Evolutionary conservation across 2,113 vertebrate species (phyloP).

Genomic region (Macroglossus sobrinus): DNA sequence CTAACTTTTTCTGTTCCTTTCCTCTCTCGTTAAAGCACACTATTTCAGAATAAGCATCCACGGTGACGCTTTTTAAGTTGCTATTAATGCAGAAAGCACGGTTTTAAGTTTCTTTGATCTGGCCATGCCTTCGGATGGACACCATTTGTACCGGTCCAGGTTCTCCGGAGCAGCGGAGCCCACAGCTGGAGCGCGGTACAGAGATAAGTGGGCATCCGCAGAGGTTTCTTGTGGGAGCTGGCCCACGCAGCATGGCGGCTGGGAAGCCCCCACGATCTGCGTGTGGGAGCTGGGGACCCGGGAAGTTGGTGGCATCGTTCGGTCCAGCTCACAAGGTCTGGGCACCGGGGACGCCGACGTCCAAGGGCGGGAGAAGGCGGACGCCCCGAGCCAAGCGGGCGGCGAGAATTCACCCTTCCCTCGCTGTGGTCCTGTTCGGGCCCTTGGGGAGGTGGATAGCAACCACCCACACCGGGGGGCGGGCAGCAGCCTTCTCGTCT

Average conservation of each 20-base stretch:
- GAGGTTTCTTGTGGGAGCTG: not conserved
- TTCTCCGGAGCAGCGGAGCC: not conserved
- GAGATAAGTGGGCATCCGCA: not conserved
- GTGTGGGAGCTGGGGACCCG: not conserved
- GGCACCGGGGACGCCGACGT: accelerated
- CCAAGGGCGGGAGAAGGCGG: not conserved
- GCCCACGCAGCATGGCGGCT: not conserved
- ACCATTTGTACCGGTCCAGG: not conserved
- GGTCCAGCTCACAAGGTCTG: too few relatives aligned
- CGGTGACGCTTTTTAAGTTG: too few relatives aligned
- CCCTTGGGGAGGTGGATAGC: not conserved
- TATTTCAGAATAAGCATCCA: not conserved
- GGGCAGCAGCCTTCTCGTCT: not conserved
- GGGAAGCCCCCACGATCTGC: not conserved
- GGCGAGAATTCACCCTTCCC: not conserved
- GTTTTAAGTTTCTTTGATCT: not conserved
- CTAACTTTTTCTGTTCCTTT: not conserved
- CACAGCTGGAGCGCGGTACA: too few relatives aligned
- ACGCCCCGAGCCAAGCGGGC: accelerated
- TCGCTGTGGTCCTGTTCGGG: not conserved
- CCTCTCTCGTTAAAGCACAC: not conserved
- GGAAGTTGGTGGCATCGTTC: not conserved
- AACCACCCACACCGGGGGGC: not conserved
- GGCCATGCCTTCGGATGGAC: not conserved
- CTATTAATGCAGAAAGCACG: not conserved